Evolutionary conservation across 2,113 vertebrate species (phyloP), one percentile per base, ranked within the genome.

Genomic region (Neoarius graeffei): DNA sequence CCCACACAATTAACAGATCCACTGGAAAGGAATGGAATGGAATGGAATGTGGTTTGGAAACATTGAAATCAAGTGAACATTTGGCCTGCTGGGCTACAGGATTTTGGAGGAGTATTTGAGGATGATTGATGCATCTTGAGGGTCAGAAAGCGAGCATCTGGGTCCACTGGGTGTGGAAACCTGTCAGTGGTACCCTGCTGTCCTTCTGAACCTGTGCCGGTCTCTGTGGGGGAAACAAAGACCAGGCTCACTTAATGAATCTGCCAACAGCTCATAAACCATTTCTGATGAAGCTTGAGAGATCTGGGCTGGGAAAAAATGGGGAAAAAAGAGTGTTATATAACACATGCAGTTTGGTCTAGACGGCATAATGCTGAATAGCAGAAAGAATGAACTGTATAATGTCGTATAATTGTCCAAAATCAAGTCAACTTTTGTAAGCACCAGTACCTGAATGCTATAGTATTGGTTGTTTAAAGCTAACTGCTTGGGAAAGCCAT

Each of bases 211-310:
- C 82, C 8, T 11, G 9, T 77, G 82, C 57, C 13, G 50, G 73
- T 88, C 73, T 77, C 50, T 48, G 73, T 85, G 73, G 54, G 82
- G 73, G 73, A 56, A 88, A 84, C 80, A 88, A 30, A 79, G 60
- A 48, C 81, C 87, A 85, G 87, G 71, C 82, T 85, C 71, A 80
- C 71, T 85, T 69, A 85, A 88, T 88, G 87, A 85, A 84, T 88
- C 87, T 80, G 87, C 87, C 87, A 88, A 59, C 87, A 80, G 87
- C 73, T 88, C 82, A 20, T 88, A 88, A 85, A 88, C n/a, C 60
- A 13, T 77, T 67, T 57, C 74, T 88, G 82, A 79, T 77, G 81
- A 69, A 73, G 86, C 86, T 87, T 85, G 71, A 80, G 25, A 60
- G 83, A 80, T 64, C 82, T 27, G 50, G 50, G 30, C 82, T 69